phyloP scores from a whole-genome alignment of 2,113 vertebrate species.

The Psephotus haematonotus region DNA sequence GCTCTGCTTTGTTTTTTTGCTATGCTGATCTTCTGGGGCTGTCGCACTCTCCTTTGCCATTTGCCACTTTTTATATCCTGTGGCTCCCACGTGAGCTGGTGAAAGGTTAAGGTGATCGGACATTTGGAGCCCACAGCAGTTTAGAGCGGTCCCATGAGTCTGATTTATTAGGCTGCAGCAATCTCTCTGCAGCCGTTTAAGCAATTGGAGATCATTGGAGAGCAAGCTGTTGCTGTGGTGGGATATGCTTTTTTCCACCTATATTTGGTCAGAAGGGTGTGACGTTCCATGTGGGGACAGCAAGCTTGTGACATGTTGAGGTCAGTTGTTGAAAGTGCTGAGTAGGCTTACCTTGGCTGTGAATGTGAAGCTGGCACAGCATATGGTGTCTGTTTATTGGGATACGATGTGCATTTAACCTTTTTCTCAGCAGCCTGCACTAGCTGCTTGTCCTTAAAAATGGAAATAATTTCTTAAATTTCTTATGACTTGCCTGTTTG shows the following conservation, averaged over 20 bases:
- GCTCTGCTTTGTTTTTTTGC: not conserved
- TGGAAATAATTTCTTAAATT: not conserved
- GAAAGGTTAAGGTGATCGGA: accelerated
- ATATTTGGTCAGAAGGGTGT: not conserved
- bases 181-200: not conserved
- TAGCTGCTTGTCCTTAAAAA: not conserved
- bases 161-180: not conserved
- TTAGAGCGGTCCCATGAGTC: not conserved
- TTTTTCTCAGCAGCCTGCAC: not conserved
- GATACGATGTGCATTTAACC: accelerated
- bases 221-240: not conserved
- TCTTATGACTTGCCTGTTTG: not conserved
- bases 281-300: not conserved
- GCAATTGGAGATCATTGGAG: accelerated
- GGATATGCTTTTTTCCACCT: too few relatives aligned
- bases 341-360: not conserved
- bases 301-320: not conserved
- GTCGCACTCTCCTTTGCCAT: not conserved
- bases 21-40: not conserved
- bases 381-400: not conserved
- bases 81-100: not conserved
- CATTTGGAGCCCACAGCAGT: not conserved
- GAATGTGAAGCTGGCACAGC: not conserved
- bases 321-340: not conserved
- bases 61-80: not conserved